phyloP scores from a whole-genome alignment of 2,797 vertebrate genomes.

The Erethizon dorsatum region DNA sequence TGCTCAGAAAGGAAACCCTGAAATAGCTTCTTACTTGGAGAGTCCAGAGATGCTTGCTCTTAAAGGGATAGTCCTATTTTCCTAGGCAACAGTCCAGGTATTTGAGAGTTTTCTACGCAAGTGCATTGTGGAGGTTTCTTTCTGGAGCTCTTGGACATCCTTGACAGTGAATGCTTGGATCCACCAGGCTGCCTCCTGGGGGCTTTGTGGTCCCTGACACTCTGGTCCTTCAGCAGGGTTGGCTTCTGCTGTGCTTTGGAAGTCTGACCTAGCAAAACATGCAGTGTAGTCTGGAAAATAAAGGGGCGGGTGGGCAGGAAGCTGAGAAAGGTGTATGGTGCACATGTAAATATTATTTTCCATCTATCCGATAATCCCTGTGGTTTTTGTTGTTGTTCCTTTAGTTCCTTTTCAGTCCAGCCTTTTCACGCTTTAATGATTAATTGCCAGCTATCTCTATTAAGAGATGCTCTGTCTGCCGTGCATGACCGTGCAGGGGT shows the following conservation, averaged over 20 bases:
- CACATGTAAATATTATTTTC: conserved; percentile 1
- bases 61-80: conserved; percentile 58
- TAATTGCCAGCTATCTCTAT: conserved; percentile 64
- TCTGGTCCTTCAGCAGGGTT: conserved; percentile 70
- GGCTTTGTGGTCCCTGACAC: background rate
- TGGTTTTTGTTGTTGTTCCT: background rate
- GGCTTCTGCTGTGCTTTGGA: conserved; percentile 44
- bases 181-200: background rate
- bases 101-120: background rate
- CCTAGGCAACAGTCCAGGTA: background rate
- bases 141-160: background rate
- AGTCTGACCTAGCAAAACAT: conserved; percentile 46
- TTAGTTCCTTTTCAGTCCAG: conserved; percentile 31
- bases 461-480: conserved; percentile 60
- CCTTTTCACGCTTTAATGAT: conserved; percentile 77
- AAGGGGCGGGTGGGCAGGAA: background rate
- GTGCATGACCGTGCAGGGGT: conserved; percentile 76
- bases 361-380: background rate
- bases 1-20: conserved; percentile 67
- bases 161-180: background rate
- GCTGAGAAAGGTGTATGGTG: background rate
- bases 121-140: background rate
- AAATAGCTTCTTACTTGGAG: conserved; percentile 55
- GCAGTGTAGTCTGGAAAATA: background rate
- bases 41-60: conserved; percentile 43